Evolutionary conservation across 2,797 vertebrate species (phyloP), one percentile per base, ranked within the genome.

Genomic region (Phataginus tetradactyla): DNA sequence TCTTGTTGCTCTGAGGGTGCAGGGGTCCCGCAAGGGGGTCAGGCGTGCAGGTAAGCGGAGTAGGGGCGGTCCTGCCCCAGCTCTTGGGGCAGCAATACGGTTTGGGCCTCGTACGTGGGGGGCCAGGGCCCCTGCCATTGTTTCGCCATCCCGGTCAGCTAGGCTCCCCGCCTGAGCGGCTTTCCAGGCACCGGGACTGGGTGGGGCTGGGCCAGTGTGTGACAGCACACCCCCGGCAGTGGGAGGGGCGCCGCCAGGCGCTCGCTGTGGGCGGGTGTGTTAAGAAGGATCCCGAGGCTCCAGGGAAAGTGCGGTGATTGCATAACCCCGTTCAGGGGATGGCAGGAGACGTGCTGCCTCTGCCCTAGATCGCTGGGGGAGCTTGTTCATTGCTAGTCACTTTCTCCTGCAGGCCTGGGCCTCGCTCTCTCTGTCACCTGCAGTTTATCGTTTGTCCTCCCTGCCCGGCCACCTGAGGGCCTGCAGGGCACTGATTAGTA

Each of bases 241-340:
- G 18, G 51, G 57, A 13, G 34, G 5, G 12, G n/a, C 18, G 9
- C 49, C 29, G 1, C 42, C 1, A 45, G 93, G 18, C 18, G 9
- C n/a, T 53, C 3, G 6, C 75, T 0, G 0, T 7, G 49, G 27
- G 45, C 34, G 1, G 4, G 3, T 3, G 17, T 9, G 29, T 49
- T 20, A 15, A 21, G 61, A 39, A 32, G 17, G 69, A 23, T 25
- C 8, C 80, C 0, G 39, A 90, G 86, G 57, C 66, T 49, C 69
- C 0, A 12, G 37, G 72, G 21, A 10, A 68, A 55, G 63, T 13
- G 11, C 34, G 21, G 0, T 0, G 5, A 14, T 21, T 8, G 45
- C 13, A 12, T 61, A 3, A 18, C 20, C 0, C 0, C 0, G 2
- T 23, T 21, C 27, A 23, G 0, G 0, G 1, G 27, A 45, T 45